phyloP scores from a whole-genome alignment of 2,797 vertebrate genomes.

The Semotilus atromaculatus region DNA sequence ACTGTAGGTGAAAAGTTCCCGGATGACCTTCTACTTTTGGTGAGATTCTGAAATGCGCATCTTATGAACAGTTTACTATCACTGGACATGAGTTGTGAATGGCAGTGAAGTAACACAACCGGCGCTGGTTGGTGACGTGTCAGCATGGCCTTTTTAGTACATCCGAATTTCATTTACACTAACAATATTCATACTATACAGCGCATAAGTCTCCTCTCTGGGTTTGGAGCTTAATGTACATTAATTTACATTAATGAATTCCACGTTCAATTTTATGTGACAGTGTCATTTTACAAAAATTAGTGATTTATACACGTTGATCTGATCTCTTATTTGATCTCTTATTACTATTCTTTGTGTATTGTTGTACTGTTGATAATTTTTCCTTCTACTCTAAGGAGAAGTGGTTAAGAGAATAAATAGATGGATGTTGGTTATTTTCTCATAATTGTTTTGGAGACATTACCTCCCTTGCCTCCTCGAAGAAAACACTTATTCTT shows the following conservation, averaged over 20 bases:
- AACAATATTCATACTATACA: not conserved
- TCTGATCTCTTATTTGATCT: not conserved
- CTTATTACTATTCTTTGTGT: not conserved
- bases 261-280: not conserved
- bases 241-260: not conserved
- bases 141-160: too few relatives aligned
- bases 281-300: not conserved
- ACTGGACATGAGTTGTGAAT: not conserved
- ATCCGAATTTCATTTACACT: not conserved
- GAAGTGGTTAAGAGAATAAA: too few relatives aligned
- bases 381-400: too few relatives aligned
- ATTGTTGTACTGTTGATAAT: not conserved
- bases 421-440: not conserved
- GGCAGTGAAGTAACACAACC: not conserved
- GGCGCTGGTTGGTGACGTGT: not conserved
- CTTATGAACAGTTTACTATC: not conserved
- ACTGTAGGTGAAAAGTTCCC: not conserved
- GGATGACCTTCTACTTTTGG: not conserved
- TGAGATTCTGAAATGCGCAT: not conserved
- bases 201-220: not conserved
- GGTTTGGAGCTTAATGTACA: not conserved
- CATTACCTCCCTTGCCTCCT: not conserved
- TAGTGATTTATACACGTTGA: not conserved
- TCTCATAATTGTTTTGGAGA: not conserved
- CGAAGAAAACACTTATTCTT: not conserved